These are phyloP conservation scores for Zootoca vivipara DNA, from an alignment of 2,113 vertebrate genomes.

Conservation along the genomic window DNA sequence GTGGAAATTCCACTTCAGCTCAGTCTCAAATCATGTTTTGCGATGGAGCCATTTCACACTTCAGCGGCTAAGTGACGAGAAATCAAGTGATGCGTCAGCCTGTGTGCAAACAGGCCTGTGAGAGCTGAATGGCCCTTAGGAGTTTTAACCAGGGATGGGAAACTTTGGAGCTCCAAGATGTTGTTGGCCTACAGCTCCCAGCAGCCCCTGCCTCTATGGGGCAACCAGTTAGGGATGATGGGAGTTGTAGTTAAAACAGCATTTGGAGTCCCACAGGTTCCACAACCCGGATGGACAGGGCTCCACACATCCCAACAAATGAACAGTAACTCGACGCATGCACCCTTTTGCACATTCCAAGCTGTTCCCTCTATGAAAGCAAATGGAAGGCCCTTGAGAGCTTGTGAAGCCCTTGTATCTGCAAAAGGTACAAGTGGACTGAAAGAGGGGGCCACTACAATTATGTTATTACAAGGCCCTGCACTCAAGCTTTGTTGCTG, in stretches of 20 bases:
- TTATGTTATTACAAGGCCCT: neutral
- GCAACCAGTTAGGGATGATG: neutral
- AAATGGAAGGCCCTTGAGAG: neutral
- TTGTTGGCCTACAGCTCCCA: neutral
- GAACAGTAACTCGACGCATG: neutral
- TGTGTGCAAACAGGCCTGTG: neutral
- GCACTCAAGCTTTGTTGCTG: conserved; percentile 54
- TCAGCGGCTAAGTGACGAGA: neutral
- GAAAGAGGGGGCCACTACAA: neutral
- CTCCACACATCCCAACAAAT: neutral
- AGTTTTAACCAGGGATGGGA: conserved; percentile 11
- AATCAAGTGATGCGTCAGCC: neutral
- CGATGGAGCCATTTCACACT: neutral
- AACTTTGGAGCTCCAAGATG: neutral
- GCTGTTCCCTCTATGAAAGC: neutral
- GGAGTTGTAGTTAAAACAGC: neutral
- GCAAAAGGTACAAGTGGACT: neutral
- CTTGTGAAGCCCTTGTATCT: neutral
- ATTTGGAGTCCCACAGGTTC: neutral
- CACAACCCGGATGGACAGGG: neutral
- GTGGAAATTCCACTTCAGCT: neutral
- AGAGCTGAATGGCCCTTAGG: conserved; percentile 33
- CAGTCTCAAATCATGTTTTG: neutral
- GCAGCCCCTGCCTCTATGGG: neutral
- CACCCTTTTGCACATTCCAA: neutral